These are phyloP conservation scores for Eospalax fontanierii DNA, from an alignment of 2,797 vertebrate species.

Conservation along the genomic window DNA sequence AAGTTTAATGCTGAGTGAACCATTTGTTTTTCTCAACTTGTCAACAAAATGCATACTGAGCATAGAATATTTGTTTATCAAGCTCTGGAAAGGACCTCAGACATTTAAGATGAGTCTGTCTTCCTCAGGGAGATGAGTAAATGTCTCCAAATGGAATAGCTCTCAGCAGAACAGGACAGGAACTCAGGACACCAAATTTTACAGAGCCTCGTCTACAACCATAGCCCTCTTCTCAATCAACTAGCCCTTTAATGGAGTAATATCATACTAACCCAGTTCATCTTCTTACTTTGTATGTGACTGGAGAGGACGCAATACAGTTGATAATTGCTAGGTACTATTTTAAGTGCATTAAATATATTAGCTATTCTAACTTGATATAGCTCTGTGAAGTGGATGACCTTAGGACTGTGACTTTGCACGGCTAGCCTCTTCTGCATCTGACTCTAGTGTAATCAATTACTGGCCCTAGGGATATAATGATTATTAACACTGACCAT, in stretches of 20 bases:
- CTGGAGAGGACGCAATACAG: neutral
- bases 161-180: neutral
- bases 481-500: neutral
- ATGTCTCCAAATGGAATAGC: neutral
- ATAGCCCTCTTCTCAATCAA: neutral
- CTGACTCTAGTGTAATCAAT: neutral
- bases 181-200: neutral
- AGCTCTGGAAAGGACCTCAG: neutral
- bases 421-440: neutral
- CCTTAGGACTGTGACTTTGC: neutral
- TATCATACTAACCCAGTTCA: neutral
- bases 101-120: neutral
- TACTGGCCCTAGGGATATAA: neutral
- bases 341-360: neutral
- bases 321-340: neutral
- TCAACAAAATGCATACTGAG: slow-evolving; percentile 62
- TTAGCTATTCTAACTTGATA: neutral
- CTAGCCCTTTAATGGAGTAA: neutral
- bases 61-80: slow-evolving; percentile 62
- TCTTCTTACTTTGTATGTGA: neutral
- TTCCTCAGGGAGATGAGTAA: neutral
- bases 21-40: slow-evolving; percentile 69
- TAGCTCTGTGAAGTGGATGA: neutral
- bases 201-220: too few relatives aligned
- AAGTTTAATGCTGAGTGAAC: slow-evolving; percentile 70